Conservation (phyloP, 1,140 invertebrate species). For the Amphibalanus amphitrite region DNA sequence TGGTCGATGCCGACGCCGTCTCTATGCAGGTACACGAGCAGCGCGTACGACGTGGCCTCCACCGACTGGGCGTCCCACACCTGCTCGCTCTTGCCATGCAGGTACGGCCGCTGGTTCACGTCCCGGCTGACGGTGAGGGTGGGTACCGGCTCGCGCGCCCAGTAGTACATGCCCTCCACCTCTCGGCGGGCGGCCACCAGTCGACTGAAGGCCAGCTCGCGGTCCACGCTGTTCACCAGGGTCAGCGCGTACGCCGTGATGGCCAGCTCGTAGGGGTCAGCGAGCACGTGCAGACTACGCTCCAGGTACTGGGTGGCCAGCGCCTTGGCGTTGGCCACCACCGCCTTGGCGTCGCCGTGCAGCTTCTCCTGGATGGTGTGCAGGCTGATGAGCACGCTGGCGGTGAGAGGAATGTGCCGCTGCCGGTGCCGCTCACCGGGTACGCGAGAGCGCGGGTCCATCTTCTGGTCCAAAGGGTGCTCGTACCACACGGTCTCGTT, state of each 20-base stretch:
- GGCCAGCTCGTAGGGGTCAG: conserved; percentile 32
- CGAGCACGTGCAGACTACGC: conserved; percentile 22
- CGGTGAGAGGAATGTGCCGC: conserved; percentile 27
- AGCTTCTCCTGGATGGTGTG: conserved; percentile 22
- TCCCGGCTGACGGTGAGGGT: conserved; percentile 25
- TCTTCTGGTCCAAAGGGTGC: not conserved
- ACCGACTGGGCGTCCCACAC: conserved; percentile 29
- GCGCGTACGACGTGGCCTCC: conserved; percentile 38
- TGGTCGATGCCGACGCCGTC: conserved; percentile 25
- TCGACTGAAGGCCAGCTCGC: conserved; percentile 21
- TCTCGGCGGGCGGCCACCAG: conserved; percentile 20
- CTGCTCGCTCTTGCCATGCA: conserved; percentile 24
- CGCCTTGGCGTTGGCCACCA: conserved; percentile 13
- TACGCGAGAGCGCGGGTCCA: conserved; percentile 6
- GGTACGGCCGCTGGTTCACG: conserved; percentile 28
- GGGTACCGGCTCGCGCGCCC: conserved; percentile 25
- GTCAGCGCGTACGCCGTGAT: conserved; percentile 33
- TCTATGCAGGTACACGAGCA: conserved; percentile 31
- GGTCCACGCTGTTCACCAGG: conserved; percentile 25
- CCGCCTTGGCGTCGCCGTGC: conserved; percentile 22
- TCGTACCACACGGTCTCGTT: conserved; percentile 23
- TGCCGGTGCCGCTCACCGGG: not conserved
- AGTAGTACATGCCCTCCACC: conserved; percentile 28
- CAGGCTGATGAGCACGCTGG: conserved; percentile 31
- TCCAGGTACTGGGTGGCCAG: conserved; percentile 23